phyloP scores from a whole-genome alignment of 2,113 vertebrate species.

The Hemibagrus wyckioides region DNA sequence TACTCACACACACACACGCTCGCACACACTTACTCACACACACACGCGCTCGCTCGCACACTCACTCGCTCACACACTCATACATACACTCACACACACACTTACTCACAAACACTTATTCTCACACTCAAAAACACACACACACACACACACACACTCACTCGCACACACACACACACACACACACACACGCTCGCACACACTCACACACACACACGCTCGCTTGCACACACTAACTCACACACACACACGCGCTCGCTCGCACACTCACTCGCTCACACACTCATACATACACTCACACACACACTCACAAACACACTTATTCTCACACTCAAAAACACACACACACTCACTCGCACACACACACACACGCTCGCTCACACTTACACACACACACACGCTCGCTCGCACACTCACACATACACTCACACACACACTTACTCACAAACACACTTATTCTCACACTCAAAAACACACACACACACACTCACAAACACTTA shows the following conservation, averaged over 20 bases:
- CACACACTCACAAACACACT: neutral
- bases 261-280: too few relatives aligned
- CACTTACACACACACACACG: conserved; percentile 6
- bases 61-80: conserved; percentile 24
- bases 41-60: too few relatives aligned
- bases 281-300: conserved; percentile 9
- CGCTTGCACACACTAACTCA: neutral
- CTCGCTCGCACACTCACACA: conserved; percentile 8
- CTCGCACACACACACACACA: conserved; percentile 3
- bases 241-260: conserved; percentile 13
- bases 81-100: conserved; percentile 11
- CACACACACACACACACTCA: neutral
- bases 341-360: conserved; percentile 20
- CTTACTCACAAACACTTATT: neutral
- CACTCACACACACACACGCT: neutral
- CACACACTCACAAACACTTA: neutral
- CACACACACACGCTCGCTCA: neutral
- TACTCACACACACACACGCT: conserved; percentile 21
- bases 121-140: too few relatives aligned
- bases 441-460: conserved; percentile 3
- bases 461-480: too few relatives aligned
- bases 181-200: conserved; percentile 27
- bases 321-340: conserved; percentile 20
- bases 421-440: conserved; percentile 26
- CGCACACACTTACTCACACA: conserved; percentile 1